These are phyloP conservation scores for Hiodon tergisus DNA, from an alignment of 2,113 vertebrate genomes.

Conservation along the genomic window DNA sequence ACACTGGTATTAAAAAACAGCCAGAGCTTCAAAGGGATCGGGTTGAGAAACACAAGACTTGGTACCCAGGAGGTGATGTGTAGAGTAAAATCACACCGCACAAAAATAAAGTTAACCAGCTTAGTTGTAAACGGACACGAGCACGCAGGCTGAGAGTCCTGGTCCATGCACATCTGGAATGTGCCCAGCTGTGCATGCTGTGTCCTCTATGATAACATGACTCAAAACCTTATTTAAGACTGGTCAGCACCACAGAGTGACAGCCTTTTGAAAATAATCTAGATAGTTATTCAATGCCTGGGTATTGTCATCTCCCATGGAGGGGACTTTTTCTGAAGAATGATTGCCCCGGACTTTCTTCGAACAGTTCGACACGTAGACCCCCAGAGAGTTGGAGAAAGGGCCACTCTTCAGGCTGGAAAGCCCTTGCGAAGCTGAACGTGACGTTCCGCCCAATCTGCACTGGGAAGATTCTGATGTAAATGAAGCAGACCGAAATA, in stretches of 20 bases:
- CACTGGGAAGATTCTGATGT: conserved; percentile 7
- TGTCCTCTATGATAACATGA: too few relatives aligned
- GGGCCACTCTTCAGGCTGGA: background rate
- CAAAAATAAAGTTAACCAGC: background rate
- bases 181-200: too few relatives aligned
- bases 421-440: background rate
- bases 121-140: background rate
- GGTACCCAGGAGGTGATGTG: background rate
- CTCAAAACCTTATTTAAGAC: too few relatives aligned
- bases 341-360: too few relatives aligned
- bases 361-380: background rate
- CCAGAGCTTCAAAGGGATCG: conserved; percentile 2
- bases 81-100: background rate
- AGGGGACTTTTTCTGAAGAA: too few relatives aligned
- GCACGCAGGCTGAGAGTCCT: too few relatives aligned
- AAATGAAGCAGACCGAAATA: conserved; percentile 12
- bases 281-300: too few relatives aligned
- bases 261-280: too few relatives aligned
- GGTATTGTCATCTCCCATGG: too few relatives aligned
- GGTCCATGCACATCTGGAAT: background rate
- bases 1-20: conserved; percentile 81
- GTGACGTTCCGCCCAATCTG: background rate
- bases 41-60: conserved; percentile 5
- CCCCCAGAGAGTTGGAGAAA: background rate
- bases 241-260: too few relatives aligned